Base-by-base conservation (phyloP, 2,797 vertebrate species). In the Lateolabrax maculatus region DNA sequence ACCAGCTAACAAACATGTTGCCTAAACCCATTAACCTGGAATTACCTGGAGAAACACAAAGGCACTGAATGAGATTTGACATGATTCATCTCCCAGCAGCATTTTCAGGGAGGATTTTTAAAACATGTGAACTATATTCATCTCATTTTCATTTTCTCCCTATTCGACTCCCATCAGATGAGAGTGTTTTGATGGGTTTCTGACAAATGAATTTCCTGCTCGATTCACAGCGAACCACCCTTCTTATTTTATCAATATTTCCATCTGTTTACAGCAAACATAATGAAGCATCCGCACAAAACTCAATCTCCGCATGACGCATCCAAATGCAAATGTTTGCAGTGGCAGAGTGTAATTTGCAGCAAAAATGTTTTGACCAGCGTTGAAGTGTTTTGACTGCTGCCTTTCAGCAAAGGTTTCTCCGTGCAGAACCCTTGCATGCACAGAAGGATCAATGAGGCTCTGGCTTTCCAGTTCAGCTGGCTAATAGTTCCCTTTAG, bases 141-240 rank as follows among this genome's bases (percentile, higher is more conserved):
- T 66, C 56, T 62, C 81, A 74, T n/a, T n/a, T n/a, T n/a, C 70
- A 61, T 44, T 37, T 44, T 81, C 71, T 80, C 36, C n/a, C 61
- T 19, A 29, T 77, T 51, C 57, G 44, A 25, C 78, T 84, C 77
- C 37, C 27, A n/a, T 56, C 72, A 49, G 56, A 75, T 51, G 64
- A 72, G 56, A 65, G 34, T 1, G 37, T n/a, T 74, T 84, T 85
- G 63, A 87, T 56, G 55, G 67, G 43, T 31, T 88, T 79, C 70
- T 81, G 77, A 91, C 84, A 88, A 88, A 74, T 37, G 43, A 71
- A 91, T 85, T 81, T 87, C 74, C 76, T 52, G 80, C 81, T 75
- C 44, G 60, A 82, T 73, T 86, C 78, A 56, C 61, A 27, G 51
- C 46, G 5, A 85, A 64, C 29, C 53, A 46, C 41, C 53, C 37